phyloP scores from a whole-genome alignment of 2,113 vertebrate species.

The Motacilla alba region DNA sequence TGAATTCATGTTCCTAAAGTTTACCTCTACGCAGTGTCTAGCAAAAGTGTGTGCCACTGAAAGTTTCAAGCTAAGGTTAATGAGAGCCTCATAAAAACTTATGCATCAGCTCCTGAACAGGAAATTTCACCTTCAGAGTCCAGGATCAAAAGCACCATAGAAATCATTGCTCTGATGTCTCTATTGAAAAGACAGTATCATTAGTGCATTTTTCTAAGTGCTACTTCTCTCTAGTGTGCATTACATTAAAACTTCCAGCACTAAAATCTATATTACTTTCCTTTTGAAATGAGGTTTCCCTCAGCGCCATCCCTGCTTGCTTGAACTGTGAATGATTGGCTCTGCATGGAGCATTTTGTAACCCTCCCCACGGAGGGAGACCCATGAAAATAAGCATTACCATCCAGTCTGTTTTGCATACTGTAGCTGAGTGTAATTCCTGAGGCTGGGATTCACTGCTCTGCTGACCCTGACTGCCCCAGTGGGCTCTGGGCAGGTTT shows the following conservation, averaged over 20 bases:
- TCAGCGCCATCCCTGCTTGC: neutral
- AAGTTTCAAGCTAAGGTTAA: neutral
- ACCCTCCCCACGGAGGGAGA: neutral
- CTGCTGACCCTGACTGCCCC: neutral
- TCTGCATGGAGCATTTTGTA: constrained; percentile 12
- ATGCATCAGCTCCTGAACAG: neutral
- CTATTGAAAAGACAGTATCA: neutral
- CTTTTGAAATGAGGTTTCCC: constrained; percentile 16
- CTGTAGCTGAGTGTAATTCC: neutral
- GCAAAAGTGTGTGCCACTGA: fast-evolving
- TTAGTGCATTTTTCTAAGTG: constrained; percentile 5
- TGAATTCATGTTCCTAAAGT: neutral
- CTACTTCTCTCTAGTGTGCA: constrained; percentile 33
- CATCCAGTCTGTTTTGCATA: neutral
- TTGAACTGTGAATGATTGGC: constrained; percentile 1
- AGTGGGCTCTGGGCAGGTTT: neutral
- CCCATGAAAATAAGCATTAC: constrained; percentile 5
- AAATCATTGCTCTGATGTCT: constrained; percentile 13
- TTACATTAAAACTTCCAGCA: constrained; percentile 21
- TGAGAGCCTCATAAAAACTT: neutral
- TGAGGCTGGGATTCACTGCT: neutral
- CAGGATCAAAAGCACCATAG: neutral
- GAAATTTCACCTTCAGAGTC: constrained; percentile 9
- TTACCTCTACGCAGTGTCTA: neutral
- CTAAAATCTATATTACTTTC: neutral